These are phyloP conservation scores for Brachycybe producta DNA, from an alignment of 2,888 invertebrate genomes.

Conservation along the genomic window DNA sequence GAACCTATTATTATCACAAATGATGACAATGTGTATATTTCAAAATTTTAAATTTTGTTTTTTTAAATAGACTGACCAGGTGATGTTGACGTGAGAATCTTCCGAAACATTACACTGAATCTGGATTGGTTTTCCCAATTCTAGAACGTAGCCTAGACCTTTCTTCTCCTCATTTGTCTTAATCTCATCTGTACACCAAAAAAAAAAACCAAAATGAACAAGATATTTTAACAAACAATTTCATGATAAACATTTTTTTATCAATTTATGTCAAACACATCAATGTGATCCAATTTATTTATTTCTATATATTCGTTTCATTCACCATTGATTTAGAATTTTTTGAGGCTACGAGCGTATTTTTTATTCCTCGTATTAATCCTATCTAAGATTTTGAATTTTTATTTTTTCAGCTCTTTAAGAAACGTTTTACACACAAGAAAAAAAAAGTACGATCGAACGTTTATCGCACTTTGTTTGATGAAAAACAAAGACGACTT, in stretches of 20 bases:
- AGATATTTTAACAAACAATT: neutral
- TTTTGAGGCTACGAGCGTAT: too few species aligned
- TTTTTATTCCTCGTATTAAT: too few species aligned
- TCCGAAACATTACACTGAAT: conserved; percentile 12
- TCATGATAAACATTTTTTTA: neutral
- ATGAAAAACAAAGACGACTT: too few species aligned
- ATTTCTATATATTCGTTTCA: too few species aligned
- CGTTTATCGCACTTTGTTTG: too few species aligned
- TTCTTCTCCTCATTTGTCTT: neutral
- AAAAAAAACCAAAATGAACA: neutral
- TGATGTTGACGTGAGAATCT: conserved; percentile 3
- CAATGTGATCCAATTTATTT: neutral
- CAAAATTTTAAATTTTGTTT: neutral
- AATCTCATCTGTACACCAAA: neutral
- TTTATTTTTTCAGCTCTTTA: too few species aligned
- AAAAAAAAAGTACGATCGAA: too few species aligned
- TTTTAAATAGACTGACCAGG: conserved; percentile 9
- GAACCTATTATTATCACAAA: conserved; percentile 4
- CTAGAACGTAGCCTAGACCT: neutral
- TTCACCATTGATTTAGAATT: too few species aligned
- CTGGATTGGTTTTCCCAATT: neutral
- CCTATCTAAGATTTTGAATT: too few species aligned
- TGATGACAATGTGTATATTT: neutral
- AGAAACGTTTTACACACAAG: too few species aligned
- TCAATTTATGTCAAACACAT: neutral